Conservation (phyloP, 2,797 vertebrate genomes). For the Serranus cabrilla region DNA sequence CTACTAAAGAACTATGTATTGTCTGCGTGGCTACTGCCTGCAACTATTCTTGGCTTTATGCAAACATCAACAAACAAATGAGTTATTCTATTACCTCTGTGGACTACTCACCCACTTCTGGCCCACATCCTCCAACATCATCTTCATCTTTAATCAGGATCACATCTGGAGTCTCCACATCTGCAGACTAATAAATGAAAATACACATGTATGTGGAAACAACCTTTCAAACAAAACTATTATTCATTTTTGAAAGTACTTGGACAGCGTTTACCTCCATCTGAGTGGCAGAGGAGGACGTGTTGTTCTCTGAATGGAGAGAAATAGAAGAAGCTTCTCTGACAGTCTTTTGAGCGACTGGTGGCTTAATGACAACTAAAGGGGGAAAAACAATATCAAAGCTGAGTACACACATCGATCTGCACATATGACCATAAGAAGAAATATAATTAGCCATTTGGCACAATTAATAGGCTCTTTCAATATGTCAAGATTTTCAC, state of each 20-base stretch:
- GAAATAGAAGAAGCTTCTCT: slow-evolving; percentile 36
- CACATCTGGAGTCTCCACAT: slow-evolving; percentile 73
- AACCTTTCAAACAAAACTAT: not conserved
- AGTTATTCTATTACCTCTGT: not conserved
- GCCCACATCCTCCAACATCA: slow-evolving; percentile 62
- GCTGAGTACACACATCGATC: not conserved
- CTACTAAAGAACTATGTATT: not conserved
- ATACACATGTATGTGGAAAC: slow-evolving; percentile 8
- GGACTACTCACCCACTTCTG: slow-evolving; percentile 57
- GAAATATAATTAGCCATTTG: too few species aligned
- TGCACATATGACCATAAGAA: not conserved
- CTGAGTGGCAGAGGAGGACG: slow-evolving; percentile 18
- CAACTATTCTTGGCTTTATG: too few species aligned
- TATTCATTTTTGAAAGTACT: not conserved
- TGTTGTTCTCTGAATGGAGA: slow-evolving; percentile 37
- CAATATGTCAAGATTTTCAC: not conserved
- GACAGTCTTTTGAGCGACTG: slow-evolving; percentile 30
- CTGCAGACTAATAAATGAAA: slow-evolving; percentile 55
- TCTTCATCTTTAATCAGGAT: slow-evolving; percentile 85
- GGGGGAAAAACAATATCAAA: slow-evolving; percentile 10
- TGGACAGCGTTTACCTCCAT: slow-evolving; percentile 50
- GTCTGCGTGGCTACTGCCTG: not conserved
- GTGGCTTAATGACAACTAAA: slow-evolving; percentile 60
- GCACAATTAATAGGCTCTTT: not conserved
- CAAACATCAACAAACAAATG: too few species aligned